Percentiles rank a stretch among this genome's conserved stretches.
Conservation (phyloP, 2,797 vertebrate genomes). For the Schizothorax lantsangensis region DNA sequence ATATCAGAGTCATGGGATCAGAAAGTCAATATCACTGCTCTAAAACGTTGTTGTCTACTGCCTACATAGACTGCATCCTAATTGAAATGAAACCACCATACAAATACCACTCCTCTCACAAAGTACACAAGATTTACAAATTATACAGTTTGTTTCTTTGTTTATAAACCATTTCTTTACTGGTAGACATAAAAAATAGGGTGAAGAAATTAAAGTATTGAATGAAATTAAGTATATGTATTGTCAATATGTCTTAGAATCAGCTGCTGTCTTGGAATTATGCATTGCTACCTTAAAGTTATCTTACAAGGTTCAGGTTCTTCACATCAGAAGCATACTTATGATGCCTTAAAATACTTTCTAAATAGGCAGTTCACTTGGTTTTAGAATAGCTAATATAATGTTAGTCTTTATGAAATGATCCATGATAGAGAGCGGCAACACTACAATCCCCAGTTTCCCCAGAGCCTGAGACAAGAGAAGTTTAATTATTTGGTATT, state of each 20-base stretch:
- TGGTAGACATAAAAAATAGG: not conserved
- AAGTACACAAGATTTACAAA: not conserved
- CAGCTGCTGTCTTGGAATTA: not conserved
- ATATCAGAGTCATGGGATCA: constrained; percentile 20
- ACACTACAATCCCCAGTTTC: not conserved
- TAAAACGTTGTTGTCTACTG: constrained; percentile 5
- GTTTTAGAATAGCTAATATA: not conserved
- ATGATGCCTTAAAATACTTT: constrained; percentile 1
- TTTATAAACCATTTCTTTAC: not conserved
- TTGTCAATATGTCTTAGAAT: not conserved
- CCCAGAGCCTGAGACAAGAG: not conserved
- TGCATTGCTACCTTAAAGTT: not conserved
- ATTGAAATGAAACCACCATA: not conserved
- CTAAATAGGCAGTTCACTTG: not conserved
- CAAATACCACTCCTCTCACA: not conserved
- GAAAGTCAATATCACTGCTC: constrained; percentile 20
- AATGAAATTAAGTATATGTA: not conserved
- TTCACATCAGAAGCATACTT: not conserved
- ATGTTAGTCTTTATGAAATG: constrained; percentile 22
- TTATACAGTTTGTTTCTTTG: not conserved
- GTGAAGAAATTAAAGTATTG: not conserved
- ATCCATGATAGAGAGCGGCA: constrained; percentile 6
- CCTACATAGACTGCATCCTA: constrained; percentile 22
- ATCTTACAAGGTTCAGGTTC: not conserved
- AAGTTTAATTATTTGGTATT: constrained; percentile 30